Percentiles rank a stretch among this genome's conserved stretches.
These are phyloP conservation scores for Semotilus atromaculatus DNA, from an alignment of 2,797 vertebrate genomes.

Conservation along the genomic window DNA sequence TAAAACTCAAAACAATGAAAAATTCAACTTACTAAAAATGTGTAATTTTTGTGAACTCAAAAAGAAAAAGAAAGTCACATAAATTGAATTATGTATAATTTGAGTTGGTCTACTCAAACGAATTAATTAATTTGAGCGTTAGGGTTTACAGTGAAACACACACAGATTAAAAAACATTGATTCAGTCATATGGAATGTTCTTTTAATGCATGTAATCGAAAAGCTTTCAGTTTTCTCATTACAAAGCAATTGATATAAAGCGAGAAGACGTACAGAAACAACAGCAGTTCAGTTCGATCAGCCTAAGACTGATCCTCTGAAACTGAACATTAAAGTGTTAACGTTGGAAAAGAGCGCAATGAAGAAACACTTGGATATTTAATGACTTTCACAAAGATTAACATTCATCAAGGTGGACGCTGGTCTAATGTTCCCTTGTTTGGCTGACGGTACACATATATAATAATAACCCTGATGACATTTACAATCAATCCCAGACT, in stretches of 20 bases:
- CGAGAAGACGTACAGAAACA: conserved; percentile 27
- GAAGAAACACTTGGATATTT: not conserved
- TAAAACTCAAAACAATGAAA: too few species aligned
- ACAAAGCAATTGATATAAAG: conserved; percentile 36
- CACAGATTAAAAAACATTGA: not conserved
- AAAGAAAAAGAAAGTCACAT: too few species aligned
- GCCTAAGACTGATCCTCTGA: not conserved
- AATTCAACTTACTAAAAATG: too few species aligned
- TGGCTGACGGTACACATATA: not conserved
- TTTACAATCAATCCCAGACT: not conserved
- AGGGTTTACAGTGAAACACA: not conserved
- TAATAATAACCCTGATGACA: not conserved
- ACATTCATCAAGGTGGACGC: not conserved
- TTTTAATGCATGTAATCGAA: conserved; percentile 53
- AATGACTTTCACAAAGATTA: too few species aligned
- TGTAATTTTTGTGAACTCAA: too few species aligned
- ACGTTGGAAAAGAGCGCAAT: not conserved
- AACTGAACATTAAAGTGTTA: not conserved
- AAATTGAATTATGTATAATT: too few species aligned
- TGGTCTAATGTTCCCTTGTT: not conserved
- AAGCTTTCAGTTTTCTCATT: conserved; percentile 41
- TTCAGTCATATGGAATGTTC: conserved; percentile 6
- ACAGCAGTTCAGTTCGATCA: not conserved
- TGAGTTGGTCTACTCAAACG: too few species aligned
- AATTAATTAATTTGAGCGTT: too few species aligned